Evolutionary conservation across 2,113 vertebrate species (phyloP), one percentile per base, ranked within the genome.

Genomic region (Lycocorax pyrrhopterus): DNA sequence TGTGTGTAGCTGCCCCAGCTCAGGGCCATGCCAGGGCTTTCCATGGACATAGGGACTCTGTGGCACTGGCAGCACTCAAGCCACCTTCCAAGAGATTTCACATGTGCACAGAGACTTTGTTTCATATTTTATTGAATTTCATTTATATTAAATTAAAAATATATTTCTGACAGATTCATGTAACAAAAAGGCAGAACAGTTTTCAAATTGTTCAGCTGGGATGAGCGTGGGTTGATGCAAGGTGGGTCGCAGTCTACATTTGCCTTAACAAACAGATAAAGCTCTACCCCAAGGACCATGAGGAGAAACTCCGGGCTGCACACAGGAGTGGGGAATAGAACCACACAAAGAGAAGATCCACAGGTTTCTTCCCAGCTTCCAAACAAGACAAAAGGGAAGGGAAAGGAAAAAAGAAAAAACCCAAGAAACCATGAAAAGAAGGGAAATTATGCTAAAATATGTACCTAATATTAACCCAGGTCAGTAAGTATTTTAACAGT

Each of bases 61-160:
- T 12, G 39, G 8, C 30, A 29, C 60, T n/a, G 62, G 47, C 43
- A 44, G 13, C 1, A 5, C 35, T 29, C 46, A 2, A 10, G n/a
- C 25, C 46, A 13, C 56, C n/a, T 19, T 27, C 71, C 13, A 15
- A 97, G 55, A 93, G 84, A 90, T 49, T 79, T 44, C 71, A 91
- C 44, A 44, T 9, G 11, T 55, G 81, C 59, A 46, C 71, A 5
- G 58, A 49, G 83, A 53, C 12, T 97, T 97, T 96, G 93, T 98
- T 98, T 98, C 98, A 93, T 99, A 99, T 98, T 98, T 98, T 99
- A 99, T 99, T 99, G 98, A 99, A 99, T 98, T 99, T 99, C 98
- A 99, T 99, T 99, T 99, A 99, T 99, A 99, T 99, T 99, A 99
- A 99, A 99, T 99, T 99, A 99, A 99, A 99, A 99, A 99, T 99